Conservation (phyloP, 2,888 invertebrate genomes). For the Coleophora deauratella region DNA sequence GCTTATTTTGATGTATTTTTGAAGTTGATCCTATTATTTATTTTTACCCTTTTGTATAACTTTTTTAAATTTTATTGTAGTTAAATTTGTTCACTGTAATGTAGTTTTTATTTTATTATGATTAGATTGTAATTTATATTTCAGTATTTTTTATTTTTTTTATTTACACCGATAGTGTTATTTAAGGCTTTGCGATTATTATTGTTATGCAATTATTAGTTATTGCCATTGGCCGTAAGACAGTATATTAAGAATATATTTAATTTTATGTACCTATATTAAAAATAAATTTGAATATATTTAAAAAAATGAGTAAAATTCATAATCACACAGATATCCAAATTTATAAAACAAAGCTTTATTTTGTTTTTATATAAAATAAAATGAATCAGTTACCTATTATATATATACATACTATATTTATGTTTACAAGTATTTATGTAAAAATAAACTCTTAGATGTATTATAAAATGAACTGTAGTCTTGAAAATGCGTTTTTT, state of each 20-base stretch:
- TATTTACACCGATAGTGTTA: slow-evolving; percentile 38
- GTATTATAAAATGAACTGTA: slow-evolving; percentile 27
- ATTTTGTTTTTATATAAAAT: slow-evolving; percentile 23
- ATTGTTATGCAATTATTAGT: too few species aligned
- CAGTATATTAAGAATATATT: slow-evolving; percentile 28
- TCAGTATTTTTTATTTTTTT: slow-evolving; percentile 45
- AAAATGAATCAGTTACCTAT: slow-evolving; percentile 12
- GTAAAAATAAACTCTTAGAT: slow-evolving; percentile 37
- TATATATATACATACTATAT: slow-evolving; percentile 36
- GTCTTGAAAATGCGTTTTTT: slow-evolving; percentile 43
- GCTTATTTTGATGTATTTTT: slow-evolving; percentile 62
- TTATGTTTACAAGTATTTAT: slow-evolving; percentile 42
- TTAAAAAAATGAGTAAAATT: slow-evolving; percentile 17
- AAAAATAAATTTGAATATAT: slow-evolving; percentile 30
- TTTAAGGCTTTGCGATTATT: slow-evolving; percentile 47
- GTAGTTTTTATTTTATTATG: slow-evolving; percentile 36
- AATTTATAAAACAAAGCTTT: slow-evolving; percentile 51
- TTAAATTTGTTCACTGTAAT: slow-evolving; percentile 30
- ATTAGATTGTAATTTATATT: slow-evolving; percentile 25
- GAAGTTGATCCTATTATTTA: slow-evolving; percentile 60
- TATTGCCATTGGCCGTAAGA: slow-evolving; percentile 54
- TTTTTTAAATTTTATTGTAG: slow-evolving; percentile 40
- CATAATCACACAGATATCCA: slow-evolving; percentile 27
- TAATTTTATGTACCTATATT: slow-evolving; percentile 46
- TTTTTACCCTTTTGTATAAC: slow-evolving; percentile 59